Percentiles rank a stretch among this genome's conserved stretches.
Conservation (phyloP, 1,140 invertebrate species). For the Penaeus indicus region DNA sequence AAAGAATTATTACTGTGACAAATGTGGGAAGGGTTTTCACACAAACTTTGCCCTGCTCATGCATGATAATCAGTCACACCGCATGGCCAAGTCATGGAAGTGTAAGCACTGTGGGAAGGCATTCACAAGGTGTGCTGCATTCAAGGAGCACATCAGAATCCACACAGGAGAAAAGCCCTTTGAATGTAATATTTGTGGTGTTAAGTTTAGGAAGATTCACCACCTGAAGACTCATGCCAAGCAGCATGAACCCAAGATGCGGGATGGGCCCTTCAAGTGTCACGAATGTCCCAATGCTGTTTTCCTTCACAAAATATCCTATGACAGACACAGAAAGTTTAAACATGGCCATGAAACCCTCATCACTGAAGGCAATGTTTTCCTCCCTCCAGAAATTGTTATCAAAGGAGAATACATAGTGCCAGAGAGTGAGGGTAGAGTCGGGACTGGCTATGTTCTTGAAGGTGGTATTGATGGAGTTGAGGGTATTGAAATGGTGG, state of each 20-base stretch:
- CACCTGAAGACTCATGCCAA: slow-evolving; percentile 43
- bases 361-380: neutral
- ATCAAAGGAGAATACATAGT: slow-evolving; percentile 34
- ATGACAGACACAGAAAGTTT: slow-evolving; percentile 43
- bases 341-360: slow-evolving; percentile 23
- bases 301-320: slow-evolving; percentile 47
- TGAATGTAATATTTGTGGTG: slow-evolving; percentile 40
- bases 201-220: slow-evolving; percentile 46
- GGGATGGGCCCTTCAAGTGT: slow-evolving; percentile 31
- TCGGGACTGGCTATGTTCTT: slow-evolving; percentile 1
- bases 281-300: slow-evolving; percentile 39
- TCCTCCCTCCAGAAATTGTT: slow-evolving; percentile 19
- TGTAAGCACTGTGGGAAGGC: slow-evolving; percentile 42
- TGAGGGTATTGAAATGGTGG: slow-evolving; percentile 49
- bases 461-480: slow-evolving; percentile 13
- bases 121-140: slow-evolving; percentile 50
- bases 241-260: slow-evolving; percentile 40
- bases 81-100: slow-evolving; percentile 49
- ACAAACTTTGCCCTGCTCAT: slow-evolving; percentile 55
- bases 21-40: slow-evolving; percentile 49
- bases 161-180: slow-evolving; percentile 57
- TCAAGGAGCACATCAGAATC: slow-evolving; percentile 43
- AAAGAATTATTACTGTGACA: slow-evolving; percentile 42
- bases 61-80: slow-evolving; percentile 55
- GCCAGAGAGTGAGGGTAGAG: neutral